Conservation (phyloP, 2,797 vertebrate species). For the Sebastes minor region DNA sequence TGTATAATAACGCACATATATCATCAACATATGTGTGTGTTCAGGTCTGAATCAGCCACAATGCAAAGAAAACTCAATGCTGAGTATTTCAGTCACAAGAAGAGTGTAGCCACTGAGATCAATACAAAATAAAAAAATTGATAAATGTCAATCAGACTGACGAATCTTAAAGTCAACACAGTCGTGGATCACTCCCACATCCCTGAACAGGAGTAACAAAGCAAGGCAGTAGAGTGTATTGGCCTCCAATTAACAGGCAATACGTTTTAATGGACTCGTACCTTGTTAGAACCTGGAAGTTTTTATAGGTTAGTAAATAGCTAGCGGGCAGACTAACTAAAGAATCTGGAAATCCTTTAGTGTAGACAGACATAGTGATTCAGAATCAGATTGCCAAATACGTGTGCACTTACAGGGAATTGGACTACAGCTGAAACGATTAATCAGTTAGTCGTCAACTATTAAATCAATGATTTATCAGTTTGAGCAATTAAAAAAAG, state of each 20-base stretch:
- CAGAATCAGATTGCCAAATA: too few species aligned
- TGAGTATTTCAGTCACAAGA: not conserved
- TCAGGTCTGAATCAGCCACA: not conserved
- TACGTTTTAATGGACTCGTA: constrained; percentile 41
- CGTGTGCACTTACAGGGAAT: too few species aligned
- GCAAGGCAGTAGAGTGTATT: not conserved
- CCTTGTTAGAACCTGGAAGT: constrained; percentile 29
- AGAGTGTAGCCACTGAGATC: not conserved
- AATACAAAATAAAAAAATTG: not conserved
- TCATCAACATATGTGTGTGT: not conserved
- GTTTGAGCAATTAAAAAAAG: too few species aligned
- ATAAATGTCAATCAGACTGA: not conserved
- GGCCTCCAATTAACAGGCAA: constrained; percentile 33
- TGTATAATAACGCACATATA: not conserved
- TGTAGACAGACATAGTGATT: not conserved
- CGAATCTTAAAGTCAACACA: not conserved
- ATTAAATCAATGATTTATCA: too few species aligned
- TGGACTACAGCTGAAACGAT: too few species aligned
- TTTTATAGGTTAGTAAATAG: constrained; percentile 43
- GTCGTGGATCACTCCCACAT: not conserved
- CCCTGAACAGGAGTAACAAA: not conserved
- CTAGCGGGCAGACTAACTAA: not conserved
- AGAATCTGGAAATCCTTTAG: not conserved
- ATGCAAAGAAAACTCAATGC: not conserved
- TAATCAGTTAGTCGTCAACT: too few species aligned